Base-by-base conservation (phyloP, 1,140 invertebrate genomes). In the Aphaenogaster rudis region DNA sequence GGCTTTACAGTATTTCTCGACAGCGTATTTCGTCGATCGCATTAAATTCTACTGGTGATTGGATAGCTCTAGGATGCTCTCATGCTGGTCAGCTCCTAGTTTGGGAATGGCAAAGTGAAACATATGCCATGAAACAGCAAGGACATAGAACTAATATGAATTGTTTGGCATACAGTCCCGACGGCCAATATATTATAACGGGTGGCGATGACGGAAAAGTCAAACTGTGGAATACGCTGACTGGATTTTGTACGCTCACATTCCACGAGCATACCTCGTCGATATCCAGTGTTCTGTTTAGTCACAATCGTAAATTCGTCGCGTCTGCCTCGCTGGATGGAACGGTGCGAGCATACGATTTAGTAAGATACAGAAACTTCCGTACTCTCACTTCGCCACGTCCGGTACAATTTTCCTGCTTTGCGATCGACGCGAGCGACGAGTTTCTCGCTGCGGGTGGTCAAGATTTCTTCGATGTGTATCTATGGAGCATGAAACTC, bases 21-120 rank as follows among this genome's bases (percentile, higher is more conserved):
- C 97, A 98, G 91, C 95, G 96, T 78, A 98, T 99, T 67, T 97
- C 97, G 33, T 97, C 98, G 0, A 97, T 99, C 2, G 94, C 97
- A 0, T 96, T 99, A 54, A 99, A 99, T 93, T 94, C 95, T 11
- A 97, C 97, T 21, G 99, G 99, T 0, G 99, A 99, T 94, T 99
- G 99, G 99, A 97, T 99, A 72, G 99, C 98, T 0, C 93, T 99
- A 39, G 99, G 98, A 0, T 99, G 98, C 93, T 96, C 97, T 0
- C 97, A 97, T 57, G 96, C 98, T 2, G 99, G 99, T 0, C 99
- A 99, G 93, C 94, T 99, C 28, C 94, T 99, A 15, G 99, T 99
- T 8, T 99, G 99, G 99, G 99, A 99, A 96, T 99, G 99, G 99
- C 99, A 99, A 95, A 99, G 98, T 94, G 98, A 99, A 96, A 98